Evolutionary conservation across 2,113 vertebrate genomes (phyloP).

Genomic region (Ptilorrhoa leucosticta): DNA sequence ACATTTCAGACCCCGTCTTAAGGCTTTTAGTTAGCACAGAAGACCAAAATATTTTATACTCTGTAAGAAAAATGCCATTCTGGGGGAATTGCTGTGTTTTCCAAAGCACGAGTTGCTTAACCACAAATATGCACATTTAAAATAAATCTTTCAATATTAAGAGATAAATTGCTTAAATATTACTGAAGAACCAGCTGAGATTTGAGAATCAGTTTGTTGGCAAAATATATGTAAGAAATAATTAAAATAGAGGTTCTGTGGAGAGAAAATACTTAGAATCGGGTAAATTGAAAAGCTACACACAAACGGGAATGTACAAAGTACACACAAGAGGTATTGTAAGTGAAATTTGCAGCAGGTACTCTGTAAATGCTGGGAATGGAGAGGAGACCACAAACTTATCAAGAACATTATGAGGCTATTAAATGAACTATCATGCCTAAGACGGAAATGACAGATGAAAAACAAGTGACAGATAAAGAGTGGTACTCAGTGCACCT

Average conservation of each 20-base stretch:
- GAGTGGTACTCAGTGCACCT: background rate
- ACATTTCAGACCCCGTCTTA: background rate
- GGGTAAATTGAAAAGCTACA: background rate
- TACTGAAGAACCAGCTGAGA: background rate
- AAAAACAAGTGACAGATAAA: background rate
- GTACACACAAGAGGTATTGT: background rate
- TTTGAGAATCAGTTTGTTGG: background rate
- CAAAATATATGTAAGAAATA: background rate
- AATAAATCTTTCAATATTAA: background rate
- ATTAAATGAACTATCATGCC: background rate
- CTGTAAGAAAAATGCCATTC: background rate
- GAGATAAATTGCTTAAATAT: background rate
- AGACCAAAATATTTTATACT: background rate
- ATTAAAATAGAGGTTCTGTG: background rate
- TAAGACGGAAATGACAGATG: background rate
- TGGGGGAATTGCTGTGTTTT: background rate
- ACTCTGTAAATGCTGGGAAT: background rate
- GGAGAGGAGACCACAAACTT: background rate
- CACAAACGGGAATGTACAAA: background rate
- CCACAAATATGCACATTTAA: background rate
- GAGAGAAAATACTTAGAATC: background rate
- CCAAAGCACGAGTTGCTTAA: background rate
- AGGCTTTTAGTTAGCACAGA: background rate
- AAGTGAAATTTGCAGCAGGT: background rate
- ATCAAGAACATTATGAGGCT: background rate